phyloP scores from a whole-genome alignment of 2,113 vertebrate species.

The Taurulus bubalis region DNA sequence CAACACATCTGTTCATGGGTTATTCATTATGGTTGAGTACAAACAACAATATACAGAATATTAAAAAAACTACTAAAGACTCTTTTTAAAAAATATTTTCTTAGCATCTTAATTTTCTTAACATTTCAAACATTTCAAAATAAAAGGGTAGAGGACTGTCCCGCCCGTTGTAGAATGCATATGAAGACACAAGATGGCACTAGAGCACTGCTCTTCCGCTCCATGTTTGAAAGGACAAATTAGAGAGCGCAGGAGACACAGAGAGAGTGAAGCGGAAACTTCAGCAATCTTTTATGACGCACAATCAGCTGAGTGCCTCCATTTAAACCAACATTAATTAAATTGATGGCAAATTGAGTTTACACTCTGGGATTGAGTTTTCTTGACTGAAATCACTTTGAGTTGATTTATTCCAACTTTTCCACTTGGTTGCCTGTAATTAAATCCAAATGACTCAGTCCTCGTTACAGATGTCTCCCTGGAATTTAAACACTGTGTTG shows the following conservation, averaged over 20 bases:
- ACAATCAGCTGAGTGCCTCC: constrained; percentile 60
- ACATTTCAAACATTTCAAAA: background rate
- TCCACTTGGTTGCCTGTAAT: constrained; percentile 69
- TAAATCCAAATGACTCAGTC: constrained; percentile 71
- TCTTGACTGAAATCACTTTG: constrained; percentile 66
- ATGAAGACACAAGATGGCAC: constrained; percentile 56
- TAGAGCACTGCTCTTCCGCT: constrained; percentile 12
- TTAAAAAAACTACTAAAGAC: background rate
- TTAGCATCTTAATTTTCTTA: background rate
- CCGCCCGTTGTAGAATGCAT: background rate
- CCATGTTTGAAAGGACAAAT: background rate
- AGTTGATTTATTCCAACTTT: constrained; percentile 70
- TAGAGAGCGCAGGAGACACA: background rate
- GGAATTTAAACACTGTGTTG: constrained; percentile 69
- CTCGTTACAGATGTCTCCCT: constrained; percentile 70
- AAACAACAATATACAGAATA: background rate
- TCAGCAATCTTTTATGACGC: constrained; percentile 62
- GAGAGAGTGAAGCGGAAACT: constrained; percentile 30
- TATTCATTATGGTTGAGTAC: background rate
- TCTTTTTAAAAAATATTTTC: background rate
- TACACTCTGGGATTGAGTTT: constrained; percentile 62
- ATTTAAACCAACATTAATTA: constrained; percentile 75
- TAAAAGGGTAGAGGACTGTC: background rate
- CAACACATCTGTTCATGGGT: too few species aligned
- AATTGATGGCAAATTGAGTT: constrained; percentile 64